Conservation (phyloP, 2,888 invertebrate genomes). For the Erebia aethiops region DNA sequence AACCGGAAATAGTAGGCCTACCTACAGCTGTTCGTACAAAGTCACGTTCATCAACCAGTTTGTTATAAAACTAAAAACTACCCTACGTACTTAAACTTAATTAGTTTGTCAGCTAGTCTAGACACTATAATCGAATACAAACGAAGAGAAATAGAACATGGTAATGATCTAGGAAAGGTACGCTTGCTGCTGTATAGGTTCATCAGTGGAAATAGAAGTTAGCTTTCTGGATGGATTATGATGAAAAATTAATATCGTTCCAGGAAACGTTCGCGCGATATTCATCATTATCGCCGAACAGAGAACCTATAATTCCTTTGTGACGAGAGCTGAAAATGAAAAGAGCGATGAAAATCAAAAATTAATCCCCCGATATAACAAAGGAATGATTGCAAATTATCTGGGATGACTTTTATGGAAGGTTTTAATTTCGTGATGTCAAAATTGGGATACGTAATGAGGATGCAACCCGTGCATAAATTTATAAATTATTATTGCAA, state of each 20-base stretch:
- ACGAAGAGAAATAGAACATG: too few relatives aligned
- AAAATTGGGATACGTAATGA: slow-evolving; percentile 6
- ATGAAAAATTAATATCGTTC: slow-evolving; percentile 2
- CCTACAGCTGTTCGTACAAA: too few relatives aligned
- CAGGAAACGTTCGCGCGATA: slow-evolving; percentile 11
- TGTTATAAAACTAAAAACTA: too few relatives aligned
- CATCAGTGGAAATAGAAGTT: background rate
- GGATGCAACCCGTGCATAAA: background rate
- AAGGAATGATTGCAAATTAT: slow-evolving; percentile 22
- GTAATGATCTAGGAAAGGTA: too few relatives aligned
- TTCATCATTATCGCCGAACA: slow-evolving; percentile 18
- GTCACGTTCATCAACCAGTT: too few relatives aligned
- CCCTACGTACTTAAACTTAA: too few relatives aligned
- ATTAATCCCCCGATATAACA: slow-evolving; percentile 24
- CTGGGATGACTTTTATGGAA: slow-evolving; percentile 22
- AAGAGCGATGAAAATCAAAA: slow-evolving; percentile 27
- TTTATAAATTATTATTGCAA: too few relatives aligned
- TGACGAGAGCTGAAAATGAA: slow-evolving; percentile 22
- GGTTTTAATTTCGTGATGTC: slow-evolving; percentile 15
- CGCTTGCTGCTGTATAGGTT: background rate
- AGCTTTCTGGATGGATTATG: background rate
- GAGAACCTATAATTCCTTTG: slow-evolving; percentile 25
- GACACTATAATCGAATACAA: too few relatives aligned
- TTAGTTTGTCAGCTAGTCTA: too few relatives aligned
- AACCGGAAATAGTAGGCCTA: too few relatives aligned